Evolutionary conservation across 2,888 invertebrate genomes (phyloP).

Genomic region (Ophioninae sp.): DNA sequence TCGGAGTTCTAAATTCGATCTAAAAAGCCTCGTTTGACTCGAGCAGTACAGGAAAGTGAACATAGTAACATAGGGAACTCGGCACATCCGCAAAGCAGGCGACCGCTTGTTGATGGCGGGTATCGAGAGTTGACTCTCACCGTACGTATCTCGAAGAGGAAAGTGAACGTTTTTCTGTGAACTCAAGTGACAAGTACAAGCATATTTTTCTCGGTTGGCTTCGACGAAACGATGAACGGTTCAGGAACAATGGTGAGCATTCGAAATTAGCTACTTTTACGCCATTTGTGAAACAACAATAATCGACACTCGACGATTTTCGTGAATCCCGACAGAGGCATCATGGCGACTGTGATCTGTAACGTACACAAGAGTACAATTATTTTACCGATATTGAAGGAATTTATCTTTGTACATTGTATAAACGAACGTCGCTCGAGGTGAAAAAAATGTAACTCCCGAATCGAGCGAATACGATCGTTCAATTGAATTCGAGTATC

Average conservation of each 20-base stretch:
- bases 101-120: constrained; percentile 45
- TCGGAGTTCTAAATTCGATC: neutral
- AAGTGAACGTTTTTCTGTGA: constrained; percentile 10
- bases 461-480: neutral
- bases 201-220: constrained; percentile 53
- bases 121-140: constrained; percentile 34
- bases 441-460: neutral
- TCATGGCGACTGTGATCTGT: constrained; percentile 63
- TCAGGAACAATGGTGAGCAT: constrained; percentile 77
- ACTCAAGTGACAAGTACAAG: constrained; percentile 38
- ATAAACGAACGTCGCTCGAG: neutral
- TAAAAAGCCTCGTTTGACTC: neutral
- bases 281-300: constrained; percentile 9
- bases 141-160: constrained; percentile 26
- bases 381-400: neutral
- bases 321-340: constrained; percentile 34
- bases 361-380: constrained; percentile 23
- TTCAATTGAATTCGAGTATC: neutral
- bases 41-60: constrained; percentile 30
- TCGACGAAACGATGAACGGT: constrained; percentile 75
- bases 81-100: constrained; percentile 66
- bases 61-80: neutral
- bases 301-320: constrained; percentile 5
- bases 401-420: neutral
- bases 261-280: neutral